Evolutionary conservation across 2,797 vertebrate species (phyloP).

Genomic region (Pseudomugil tenellus): DNA sequence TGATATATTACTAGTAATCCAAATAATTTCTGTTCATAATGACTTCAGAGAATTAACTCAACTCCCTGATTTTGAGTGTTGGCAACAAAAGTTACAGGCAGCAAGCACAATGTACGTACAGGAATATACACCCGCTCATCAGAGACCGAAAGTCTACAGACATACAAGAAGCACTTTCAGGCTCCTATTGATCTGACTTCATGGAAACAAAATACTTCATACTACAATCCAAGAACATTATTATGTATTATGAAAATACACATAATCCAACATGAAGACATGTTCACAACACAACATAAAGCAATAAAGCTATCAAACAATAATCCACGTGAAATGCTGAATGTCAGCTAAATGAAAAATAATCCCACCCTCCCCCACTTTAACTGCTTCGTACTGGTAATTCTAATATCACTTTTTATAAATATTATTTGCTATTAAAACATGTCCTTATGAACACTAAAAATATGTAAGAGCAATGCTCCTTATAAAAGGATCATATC

Average conservation of each 20-base stretch:
- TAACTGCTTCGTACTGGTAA: constrained; percentile 39
- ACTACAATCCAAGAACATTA: constrained; percentile 67
- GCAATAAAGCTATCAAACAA: constrained; percentile 66
- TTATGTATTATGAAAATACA: constrained; percentile 76
- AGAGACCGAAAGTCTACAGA: constrained; percentile 41
- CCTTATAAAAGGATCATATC: no score
- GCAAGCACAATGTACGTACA: background rate
- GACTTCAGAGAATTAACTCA: constrained; percentile 59
- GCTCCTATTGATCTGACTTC: constrained; percentile 60
- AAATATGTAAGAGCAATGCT: no score
- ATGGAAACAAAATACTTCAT: constrained; percentile 54
- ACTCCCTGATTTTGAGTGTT: constrained; percentile 52
- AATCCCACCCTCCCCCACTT: constrained; percentile 45
- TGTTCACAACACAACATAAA: constrained; percentile 63
- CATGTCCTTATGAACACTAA: constrained; percentile 51
- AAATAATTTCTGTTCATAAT: constrained; percentile 57
- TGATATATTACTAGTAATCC: constrained; percentile 31
- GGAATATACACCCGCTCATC: constrained; percentile 37
- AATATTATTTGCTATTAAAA: constrained; percentile 26
- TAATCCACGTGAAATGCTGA: constrained; percentile 76
- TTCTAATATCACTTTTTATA: constrained; percentile 29
- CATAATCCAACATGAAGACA: constrained; percentile 73
- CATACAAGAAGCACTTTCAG: constrained; percentile 49
- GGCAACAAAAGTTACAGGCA: constrained; percentile 39
- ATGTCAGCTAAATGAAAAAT: constrained; percentile 62